phyloP scores from a whole-genome alignment of 92 coral and sea anemone genomes.

The Anthopleura xanthogrammica region DNA sequence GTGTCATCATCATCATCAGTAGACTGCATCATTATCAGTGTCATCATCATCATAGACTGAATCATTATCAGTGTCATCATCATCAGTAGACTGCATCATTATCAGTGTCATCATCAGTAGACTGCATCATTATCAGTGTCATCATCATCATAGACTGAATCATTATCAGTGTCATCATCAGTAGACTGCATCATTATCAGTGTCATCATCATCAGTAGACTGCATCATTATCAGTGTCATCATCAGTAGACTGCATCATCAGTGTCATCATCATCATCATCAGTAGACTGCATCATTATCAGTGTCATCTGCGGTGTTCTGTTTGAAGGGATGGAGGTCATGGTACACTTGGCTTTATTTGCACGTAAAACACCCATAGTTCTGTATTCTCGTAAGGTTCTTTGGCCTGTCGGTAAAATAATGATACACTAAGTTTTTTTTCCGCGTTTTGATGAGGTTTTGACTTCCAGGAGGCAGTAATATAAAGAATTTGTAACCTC shows the following conservation, averaged over 20 bases:
- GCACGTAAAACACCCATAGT: no score
- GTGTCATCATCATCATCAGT: neutral
- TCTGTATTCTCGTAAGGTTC: no score
- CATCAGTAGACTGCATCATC: neutral
- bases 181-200: neutral
- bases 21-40: neutral
- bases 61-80: neutral
- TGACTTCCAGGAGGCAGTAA: neutral
- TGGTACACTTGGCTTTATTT: no score
- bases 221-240: neutral
- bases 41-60: neutral
- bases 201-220: neutral
- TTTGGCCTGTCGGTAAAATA: no score
- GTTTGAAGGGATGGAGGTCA: no score
- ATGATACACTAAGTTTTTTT: no score
- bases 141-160: neutral
- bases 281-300: neutral
- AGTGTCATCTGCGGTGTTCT: no score
- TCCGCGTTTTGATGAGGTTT: neutral
- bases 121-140: neutral
- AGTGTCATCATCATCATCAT: neutral
- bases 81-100: conserved; percentile 5
- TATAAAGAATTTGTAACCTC: no score
- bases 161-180: neutral
- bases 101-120: neutral